A percentile compares a stretch with the other conserved stretches of the same genome.
Evolutionary conservation across 2,113 vertebrate species (phyloP).

Genomic region (Miniopterus natalensis): DNA sequence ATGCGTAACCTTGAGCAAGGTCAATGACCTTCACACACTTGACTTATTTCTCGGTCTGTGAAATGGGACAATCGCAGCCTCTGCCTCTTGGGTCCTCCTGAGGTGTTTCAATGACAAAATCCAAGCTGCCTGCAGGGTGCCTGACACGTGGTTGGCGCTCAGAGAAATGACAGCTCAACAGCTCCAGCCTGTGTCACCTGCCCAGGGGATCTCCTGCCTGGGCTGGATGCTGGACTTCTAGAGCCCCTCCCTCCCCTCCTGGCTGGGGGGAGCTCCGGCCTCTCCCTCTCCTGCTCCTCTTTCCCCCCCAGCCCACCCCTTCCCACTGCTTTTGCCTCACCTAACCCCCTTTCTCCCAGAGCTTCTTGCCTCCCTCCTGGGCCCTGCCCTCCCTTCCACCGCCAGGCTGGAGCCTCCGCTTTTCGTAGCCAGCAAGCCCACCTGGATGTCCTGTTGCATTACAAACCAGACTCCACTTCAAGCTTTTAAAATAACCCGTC

Average conservation of each 20-base stretch:
- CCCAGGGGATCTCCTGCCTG: background rate
- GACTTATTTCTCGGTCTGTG: background rate
- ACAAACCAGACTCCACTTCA: background rate
- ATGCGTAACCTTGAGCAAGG: background rate
- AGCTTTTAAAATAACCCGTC: background rate
- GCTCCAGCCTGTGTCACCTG: background rate
- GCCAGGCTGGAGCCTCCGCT: background rate
- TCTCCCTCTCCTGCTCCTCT: background rate
- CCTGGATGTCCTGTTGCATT: background rate
- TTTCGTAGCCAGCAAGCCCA: background rate
- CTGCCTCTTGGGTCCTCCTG: background rate
- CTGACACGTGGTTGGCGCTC: background rate
- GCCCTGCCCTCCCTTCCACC: background rate
- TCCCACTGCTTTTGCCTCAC: background rate
- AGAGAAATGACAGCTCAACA: background rate
- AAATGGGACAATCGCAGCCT: background rate
- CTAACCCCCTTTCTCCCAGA: background rate
- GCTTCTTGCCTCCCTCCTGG: background rate
- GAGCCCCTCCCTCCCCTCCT: accelerated
- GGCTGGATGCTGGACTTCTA: background rate
- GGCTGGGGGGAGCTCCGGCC: background rate
- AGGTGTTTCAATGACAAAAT: background rate
- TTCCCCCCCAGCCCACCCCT: background rate
- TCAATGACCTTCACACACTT: accelerated
- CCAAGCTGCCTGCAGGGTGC: accelerated